These are phyloP conservation scores for Troilus luridus DNA, from an alignment of 2,888 invertebrate genomes.

Conservation along the genomic window DNA sequence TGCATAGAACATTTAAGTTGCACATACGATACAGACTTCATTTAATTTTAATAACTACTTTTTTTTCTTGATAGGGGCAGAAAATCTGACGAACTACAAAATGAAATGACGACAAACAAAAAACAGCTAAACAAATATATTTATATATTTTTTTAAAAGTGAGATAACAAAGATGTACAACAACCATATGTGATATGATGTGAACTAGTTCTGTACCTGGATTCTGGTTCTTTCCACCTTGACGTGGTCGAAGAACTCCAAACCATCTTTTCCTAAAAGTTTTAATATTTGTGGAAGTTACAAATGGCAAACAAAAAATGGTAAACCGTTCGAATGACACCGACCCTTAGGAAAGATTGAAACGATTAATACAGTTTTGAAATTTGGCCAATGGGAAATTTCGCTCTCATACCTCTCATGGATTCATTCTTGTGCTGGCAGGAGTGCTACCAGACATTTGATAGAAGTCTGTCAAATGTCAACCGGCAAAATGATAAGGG, in stretches of 20 bases:
- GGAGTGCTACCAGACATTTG: constrained; percentile 47
- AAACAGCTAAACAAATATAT: constrained; percentile 12
- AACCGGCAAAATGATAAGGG: constrained; percentile 45
- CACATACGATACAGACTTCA: background rate
- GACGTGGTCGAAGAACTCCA: constrained; percentile 46
- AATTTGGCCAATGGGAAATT: constrained; percentile 1
- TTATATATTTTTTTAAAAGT: background rate
- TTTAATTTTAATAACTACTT: constrained; percentile 3
- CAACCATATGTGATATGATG: constrained; percentile 45
- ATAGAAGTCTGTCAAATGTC: constrained; percentile 51
- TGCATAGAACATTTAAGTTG: constrained; percentile 33
- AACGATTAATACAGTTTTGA: background rate
- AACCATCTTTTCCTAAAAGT: constrained; percentile 30
- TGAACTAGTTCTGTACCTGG: constrained; percentile 48
- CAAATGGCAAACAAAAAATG: background rate
- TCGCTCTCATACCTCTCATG: background rate
- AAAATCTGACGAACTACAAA: constrained; percentile 19
- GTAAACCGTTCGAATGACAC: background rate
- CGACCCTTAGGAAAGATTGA: background rate
- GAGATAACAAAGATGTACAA: constrained; percentile 37
- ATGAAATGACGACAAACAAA: constrained; percentile 33
- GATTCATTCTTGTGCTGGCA: background rate
- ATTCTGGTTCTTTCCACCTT: constrained; percentile 35
- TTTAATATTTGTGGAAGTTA: background rate
- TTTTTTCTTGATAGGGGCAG: background rate